These are phyloP conservation scores for Mus caroli DNA, from an alignment of 2,797 vertebrate species.

Conservation along the genomic window DNA sequence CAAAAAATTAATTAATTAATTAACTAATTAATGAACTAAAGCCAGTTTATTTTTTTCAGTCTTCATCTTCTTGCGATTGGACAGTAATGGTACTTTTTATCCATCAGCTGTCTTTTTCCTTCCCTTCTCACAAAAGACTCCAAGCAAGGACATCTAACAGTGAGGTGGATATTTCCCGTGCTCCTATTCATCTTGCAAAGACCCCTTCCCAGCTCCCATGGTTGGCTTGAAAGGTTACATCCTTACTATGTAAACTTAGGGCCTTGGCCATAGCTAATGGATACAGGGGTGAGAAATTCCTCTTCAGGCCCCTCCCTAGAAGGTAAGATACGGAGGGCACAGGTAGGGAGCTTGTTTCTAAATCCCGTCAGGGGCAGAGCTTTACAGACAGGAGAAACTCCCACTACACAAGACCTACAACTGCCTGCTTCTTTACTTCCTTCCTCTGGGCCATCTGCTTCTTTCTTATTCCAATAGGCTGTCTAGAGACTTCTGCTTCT, in stretches of 20 bases:
- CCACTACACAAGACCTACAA: not conserved
- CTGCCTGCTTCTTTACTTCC: not conserved
- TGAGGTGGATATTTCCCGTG: not conserved
- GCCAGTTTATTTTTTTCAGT: not conserved
- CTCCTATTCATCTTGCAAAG: not conserved
- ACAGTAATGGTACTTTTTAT: not conserved
- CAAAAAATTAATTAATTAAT: not conserved
- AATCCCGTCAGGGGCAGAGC: not conserved
- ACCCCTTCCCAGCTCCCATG: not conserved
- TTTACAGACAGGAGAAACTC: not conserved
- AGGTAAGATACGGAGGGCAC: not conserved
- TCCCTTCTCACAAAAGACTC: not conserved
- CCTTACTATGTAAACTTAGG: not conserved
- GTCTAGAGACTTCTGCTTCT: not conserved
- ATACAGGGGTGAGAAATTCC: not conserved
- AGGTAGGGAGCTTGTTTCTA: not conserved
- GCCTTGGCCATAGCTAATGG: not conserved
- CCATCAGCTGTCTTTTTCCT: not conserved
- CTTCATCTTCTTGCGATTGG: not conserved
- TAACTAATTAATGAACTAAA: not conserved
- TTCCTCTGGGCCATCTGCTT: not conserved
- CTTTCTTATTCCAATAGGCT: conserved; percentile 7
- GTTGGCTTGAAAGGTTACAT: not conserved
- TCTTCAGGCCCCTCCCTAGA: not conserved
- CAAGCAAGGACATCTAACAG: not conserved